Conservation (phyloP, 2,888 invertebrate genomes). For the Phania funesta region DNA sequence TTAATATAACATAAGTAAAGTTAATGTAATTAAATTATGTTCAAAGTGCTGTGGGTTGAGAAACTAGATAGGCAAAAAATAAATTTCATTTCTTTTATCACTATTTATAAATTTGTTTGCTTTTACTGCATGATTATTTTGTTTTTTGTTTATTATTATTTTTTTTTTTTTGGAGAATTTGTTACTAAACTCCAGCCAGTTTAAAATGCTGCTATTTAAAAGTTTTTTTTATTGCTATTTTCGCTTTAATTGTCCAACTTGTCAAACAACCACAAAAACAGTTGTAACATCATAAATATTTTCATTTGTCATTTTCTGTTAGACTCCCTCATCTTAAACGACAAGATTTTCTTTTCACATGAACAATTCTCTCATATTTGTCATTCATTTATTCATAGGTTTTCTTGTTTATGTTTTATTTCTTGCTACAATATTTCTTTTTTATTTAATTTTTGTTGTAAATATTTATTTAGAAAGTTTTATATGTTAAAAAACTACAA, state of each 20-base stretch:
- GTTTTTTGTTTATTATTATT: no score
- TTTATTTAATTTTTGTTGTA: conserved; percentile 36
- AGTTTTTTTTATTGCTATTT: neutral
- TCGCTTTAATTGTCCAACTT: neutral
- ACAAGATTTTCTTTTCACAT: conserved; percentile 4
- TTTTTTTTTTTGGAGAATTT: no score
- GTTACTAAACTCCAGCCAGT: no score
- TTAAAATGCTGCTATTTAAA: no score
- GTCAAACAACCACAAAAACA: neutral
- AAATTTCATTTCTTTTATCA: no score
- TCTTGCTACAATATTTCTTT: conserved; percentile 5
- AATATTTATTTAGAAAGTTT: conserved; percentile 67
- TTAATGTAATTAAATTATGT: no score
- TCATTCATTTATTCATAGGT: conserved; percentile 60
- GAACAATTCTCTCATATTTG: conserved; percentile 55
- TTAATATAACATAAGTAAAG: no score
- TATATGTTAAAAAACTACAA: conserved; percentile 37
- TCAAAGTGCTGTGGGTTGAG: no score
- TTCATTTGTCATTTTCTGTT: conserved; percentile 8
- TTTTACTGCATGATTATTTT: no score
- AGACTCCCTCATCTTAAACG: neutral
- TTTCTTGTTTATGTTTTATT: conserved; percentile 45
- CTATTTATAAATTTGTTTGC: no score
- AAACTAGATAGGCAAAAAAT: no score
- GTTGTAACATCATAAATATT: conserved; percentile 2